A percentile compares a stretch with the other conserved stretches of the same genome.
Conservation (phyloP, 2,113 vertebrate genomes). For the Meles meles region DNA sequence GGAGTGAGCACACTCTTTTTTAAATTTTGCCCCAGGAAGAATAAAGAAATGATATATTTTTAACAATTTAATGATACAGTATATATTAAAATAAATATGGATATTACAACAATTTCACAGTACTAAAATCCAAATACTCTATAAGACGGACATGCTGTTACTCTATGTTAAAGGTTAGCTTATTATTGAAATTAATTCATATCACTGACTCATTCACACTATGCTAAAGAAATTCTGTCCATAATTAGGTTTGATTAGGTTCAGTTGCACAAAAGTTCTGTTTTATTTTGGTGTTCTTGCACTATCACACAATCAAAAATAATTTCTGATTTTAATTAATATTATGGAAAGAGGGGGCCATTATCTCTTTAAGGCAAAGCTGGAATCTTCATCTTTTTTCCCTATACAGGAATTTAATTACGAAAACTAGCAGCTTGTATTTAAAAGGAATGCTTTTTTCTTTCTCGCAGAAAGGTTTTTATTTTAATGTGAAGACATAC, state of each 20-base stretch:
- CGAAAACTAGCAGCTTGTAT: not conserved
- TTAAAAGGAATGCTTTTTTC: not conserved
- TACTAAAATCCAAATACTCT: not conserved
- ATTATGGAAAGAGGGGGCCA: not conserved
- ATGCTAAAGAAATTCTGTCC: not conserved
- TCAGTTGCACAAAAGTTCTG: not conserved
- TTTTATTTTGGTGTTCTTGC: slow-evolving; percentile 8
- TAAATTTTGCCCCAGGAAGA: not conserved
- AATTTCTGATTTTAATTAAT: not conserved
- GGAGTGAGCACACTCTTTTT: not conserved
- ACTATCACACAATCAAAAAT: not conserved
- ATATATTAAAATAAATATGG: slow-evolving; percentile 12
- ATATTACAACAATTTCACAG: not conserved
- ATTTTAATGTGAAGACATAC: not conserved
- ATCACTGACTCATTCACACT: not conserved
- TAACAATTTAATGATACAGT: not conserved
- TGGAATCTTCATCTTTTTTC: slow-evolving; percentile 9
- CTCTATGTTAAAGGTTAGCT: not conserved
- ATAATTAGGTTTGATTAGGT: not conserved
- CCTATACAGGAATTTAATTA: not conserved
- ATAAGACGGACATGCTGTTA: not conserved
- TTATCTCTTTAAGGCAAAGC: not conserved
- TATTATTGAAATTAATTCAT: slow-evolving; percentile 21
- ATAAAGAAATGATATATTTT: not conserved
- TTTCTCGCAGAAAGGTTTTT: not conserved